Conservation (phyloP, 2,113 vertebrate genomes). For the Emydura subglobosa region DNA sequence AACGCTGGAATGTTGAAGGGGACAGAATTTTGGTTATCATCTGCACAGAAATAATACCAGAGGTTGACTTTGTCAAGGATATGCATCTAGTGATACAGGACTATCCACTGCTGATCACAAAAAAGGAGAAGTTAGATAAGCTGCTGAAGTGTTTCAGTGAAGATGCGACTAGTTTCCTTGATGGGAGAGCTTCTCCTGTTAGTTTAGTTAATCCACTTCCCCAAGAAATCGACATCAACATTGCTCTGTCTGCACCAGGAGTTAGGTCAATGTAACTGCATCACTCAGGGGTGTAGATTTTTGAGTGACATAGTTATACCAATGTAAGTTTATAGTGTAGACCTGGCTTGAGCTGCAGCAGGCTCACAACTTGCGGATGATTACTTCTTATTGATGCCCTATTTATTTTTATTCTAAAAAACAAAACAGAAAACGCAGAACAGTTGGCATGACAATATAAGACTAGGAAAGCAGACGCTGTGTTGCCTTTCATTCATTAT, state of each 20-base stretch:
- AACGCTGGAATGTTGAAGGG: not conserved
- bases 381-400: not conserved
- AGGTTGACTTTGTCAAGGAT: not conserved
- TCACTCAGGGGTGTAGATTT: not conserved
- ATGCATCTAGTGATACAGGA: no score
- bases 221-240: not conserved
- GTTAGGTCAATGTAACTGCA: not conserved
- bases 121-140: not conserved
- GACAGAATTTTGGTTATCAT: not conserved
- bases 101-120: not conserved
- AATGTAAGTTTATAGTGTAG: not conserved
- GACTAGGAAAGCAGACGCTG: not conserved
- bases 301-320: not conserved
- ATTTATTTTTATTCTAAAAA: rapidly evolving
- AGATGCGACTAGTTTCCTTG: no score
- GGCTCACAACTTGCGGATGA: not conserved
- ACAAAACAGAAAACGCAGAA: not conserved
- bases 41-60: not conserved
- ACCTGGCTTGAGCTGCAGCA: not conserved
- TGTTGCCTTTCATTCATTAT: not conserved
- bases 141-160: no score
- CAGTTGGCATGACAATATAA: not conserved
- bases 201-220: not conserved
- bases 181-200: not conserved
- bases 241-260: not conserved